Evolutionary conservation across 2,797 vertebrate species (phyloP), one percentile per base, ranked within the genome.

Genomic region (Lepus townsendii): DNA sequence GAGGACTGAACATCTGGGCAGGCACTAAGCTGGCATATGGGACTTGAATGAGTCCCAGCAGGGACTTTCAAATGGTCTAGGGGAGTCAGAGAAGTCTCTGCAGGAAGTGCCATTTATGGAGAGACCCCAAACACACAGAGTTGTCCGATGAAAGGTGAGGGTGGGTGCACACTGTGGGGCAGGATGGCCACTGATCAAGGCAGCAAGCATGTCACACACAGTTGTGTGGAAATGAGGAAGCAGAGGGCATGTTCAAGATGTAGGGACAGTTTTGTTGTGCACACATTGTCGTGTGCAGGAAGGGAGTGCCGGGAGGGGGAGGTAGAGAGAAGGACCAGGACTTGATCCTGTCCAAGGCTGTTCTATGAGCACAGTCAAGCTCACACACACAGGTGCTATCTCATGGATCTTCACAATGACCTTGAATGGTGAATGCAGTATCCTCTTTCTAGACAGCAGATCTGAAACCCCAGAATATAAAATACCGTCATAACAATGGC

Each of bases 101-200:
- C 76, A 69, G 83, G 60, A 19, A 54, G 7, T 20, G 9, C 2
- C 26, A n/a, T 19, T 57, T 77, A 62, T 47, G n/a, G 30, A 89
- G 42, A 79, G 20, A 22, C 24, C 19, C 6, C 2, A 17, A 27
- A 38, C 16, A 42, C 22, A 32, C 1, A 27, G 54, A 63, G 47
- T n/a, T n/a, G 1, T 63, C 65, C 24, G 27, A 42, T 16, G 42
- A 73, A 47, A 54, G 2, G 27, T 4, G 20, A 73, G 3, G 10
- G 6, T 30, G 3, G 4, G 1, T 68, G 12, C 26, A 19, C 10
- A 1, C 6, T 5, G 13, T 0, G 14, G 0, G 38, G 75, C 14
- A n/a, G 20, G 71, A 83, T 9, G 7, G 52, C 20, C 17, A 12
- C 19, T 22, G 24, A 63, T 4, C 10, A 13, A 71, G 3, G 22